These are phyloP conservation scores for Caiman crocodilus DNA, from an alignment of 2,797 vertebrate species.

Conservation along the genomic window DNA sequence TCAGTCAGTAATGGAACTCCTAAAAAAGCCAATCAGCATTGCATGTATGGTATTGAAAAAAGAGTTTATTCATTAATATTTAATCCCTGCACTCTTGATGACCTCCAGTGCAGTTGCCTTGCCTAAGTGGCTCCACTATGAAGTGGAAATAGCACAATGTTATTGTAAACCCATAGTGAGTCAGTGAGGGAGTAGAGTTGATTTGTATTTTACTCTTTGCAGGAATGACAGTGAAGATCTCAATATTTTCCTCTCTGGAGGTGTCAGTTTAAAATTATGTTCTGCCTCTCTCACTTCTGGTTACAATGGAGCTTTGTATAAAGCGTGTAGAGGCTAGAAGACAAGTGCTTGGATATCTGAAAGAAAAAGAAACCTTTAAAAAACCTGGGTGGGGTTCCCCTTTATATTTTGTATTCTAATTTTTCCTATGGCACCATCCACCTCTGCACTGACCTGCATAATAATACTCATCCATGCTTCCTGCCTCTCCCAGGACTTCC, in stretches of 20 bases:
- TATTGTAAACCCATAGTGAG: not conserved
- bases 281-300: not conserved
- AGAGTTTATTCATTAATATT: not conserved
- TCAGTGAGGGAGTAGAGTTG: rapidly evolving
- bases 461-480: not conserved
- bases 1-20: rapidly evolving
- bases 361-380: not conserved
- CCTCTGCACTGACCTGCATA: not conserved
- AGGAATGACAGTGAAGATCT: not conserved
- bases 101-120: not conserved
- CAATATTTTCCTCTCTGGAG: too few relatives aligned
- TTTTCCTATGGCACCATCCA: not conserved
- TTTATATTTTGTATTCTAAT: not conserved
- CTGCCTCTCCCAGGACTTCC: not conserved
- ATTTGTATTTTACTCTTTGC: not conserved
- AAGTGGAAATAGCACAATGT: rapidly evolving
- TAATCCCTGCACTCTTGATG: not conserved
- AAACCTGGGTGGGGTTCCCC: not conserved
- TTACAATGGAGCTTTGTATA: not conserved
- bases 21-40: rapidly evolving
- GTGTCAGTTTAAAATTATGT: not conserved
- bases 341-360: not conserved
- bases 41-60: not conserved
- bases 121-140: rapidly evolving
- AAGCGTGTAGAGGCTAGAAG: not conserved